phyloP scores from a whole-genome alignment of 64 coral and sea anemone genomes.

The Porites lutea region DNA sequence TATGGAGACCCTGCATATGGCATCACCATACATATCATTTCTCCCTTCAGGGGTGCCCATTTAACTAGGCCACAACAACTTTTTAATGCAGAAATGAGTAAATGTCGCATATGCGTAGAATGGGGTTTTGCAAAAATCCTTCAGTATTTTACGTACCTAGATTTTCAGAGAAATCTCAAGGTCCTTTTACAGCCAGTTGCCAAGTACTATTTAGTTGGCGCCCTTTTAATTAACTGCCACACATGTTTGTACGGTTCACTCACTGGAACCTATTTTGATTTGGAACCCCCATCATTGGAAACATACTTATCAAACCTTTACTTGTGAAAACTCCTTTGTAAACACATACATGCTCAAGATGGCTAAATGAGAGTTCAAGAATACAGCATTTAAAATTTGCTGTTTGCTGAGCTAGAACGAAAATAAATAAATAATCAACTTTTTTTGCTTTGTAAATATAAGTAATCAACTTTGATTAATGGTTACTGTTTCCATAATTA shows the following conservation, averaged over 20 bases:
- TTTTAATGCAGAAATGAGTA: conserved; percentile 25
- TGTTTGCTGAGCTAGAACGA: conserved; percentile 31
- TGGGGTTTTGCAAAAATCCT: conserved; percentile 36
- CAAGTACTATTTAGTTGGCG: conserved; percentile 53
- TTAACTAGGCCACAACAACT: conserved; percentile 21
- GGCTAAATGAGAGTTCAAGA: conserved; percentile 43
- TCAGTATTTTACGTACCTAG: conserved; percentile 38
- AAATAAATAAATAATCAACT: conserved; percentile 49
- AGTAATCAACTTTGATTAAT: conserved; percentile 32
- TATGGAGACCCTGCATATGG: conserved; percentile 6
- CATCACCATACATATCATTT: conserved; percentile 43
- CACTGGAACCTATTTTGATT: conserved; percentile 54
- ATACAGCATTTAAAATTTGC: conserved; percentile 48
- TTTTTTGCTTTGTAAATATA: conserved; percentile 9
- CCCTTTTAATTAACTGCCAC: conserved; percentile 49
- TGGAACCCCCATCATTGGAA: conserved; percentile 29
- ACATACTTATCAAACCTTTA: conserved; percentile 41
- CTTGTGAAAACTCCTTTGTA: conserved; percentile 41
- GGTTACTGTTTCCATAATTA: conserved; percentile 28
- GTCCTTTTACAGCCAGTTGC: conserved; percentile 37
- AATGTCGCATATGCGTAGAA: conserved; percentile 27
- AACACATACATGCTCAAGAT: conserved; percentile 30
- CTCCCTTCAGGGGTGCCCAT: conserved; percentile 45
- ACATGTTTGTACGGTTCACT: conserved; percentile 47
- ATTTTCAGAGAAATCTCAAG: conserved; percentile 36